Evolutionary conservation across 2,888 invertebrate genomes (phyloP), one percentile per base, ranked within the genome.

Genomic region (Apamea crenata): DNA sequence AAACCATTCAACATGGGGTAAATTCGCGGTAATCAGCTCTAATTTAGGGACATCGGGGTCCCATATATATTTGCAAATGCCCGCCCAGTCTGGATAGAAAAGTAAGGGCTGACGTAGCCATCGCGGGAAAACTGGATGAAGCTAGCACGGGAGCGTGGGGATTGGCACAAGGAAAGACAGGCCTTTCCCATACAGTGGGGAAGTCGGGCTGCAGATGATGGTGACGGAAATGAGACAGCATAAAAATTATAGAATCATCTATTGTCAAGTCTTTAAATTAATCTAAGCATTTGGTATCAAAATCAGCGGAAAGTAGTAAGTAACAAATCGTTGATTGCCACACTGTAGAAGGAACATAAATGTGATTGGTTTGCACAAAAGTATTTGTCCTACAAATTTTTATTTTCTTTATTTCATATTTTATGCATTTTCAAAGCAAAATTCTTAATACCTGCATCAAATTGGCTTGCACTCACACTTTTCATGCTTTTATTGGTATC

Each of bases 401-500:
- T 68, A 59, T 75, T 69, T 89, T 90, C 7, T 90, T 91, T 90
- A 90, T 87, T 91, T 88, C 91, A 86, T 82, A 89, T 90, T 92
- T 92, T 90, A 90, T 92, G 93, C 91, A 93, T 94, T 92, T 91
- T 91, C 89, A 87, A 88, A 86, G 88, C 89, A 81, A 87, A 80
- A 70, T 78, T 84, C 77, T 91, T 90, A 88, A 91, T 90, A 93
- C 94, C 92, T 89, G 93, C 94, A 96, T 85, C 83, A 73, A 83
- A 85, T 96, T 96, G 96, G 96, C 96, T 96, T 96, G 96, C 96
- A 96, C 96, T 95, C 87, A 95, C 95, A 95, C 94, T 89, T 91
- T 91, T 93, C 93, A 92, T 95, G 96, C 96, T 96, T 96, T 91
- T 92, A 91, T 93, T 93, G 91, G 88, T 88, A 78, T 87, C 88